Base-by-base conservation (phyloP, 2,888 invertebrate genomes). In the Oxytorus armatus region DNA sequence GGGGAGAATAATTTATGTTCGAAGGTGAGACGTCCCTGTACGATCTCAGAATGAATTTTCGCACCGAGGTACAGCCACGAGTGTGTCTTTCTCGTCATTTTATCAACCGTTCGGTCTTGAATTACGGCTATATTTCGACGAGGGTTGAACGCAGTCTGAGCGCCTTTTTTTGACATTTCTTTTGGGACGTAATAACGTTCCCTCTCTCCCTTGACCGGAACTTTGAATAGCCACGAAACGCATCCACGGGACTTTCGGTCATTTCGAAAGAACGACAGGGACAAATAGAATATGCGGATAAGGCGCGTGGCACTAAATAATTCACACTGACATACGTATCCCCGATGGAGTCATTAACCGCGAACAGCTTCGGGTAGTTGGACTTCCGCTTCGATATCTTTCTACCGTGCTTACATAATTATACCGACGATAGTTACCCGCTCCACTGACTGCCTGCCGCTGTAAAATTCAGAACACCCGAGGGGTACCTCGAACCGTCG, bases 1-100 rank as follows among this genome's bases (percentile, higher is more conserved):
- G 16, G 53, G 55, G 80, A 59, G 79, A 82, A 70, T 82, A 82
- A 84, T 86, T 87, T 85, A 85, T 85, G 76, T 81, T 83, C 77
- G 65, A 78, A 47, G 63, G 47, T n/a, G 18, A 42, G 51, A 72
- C 25, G 47, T 51, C 59, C 51, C 44, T 66, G 70, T 39, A 51
- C 57, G 47, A 63, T 57, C 36, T 39, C 36, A 18, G 25, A 21
- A 49, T 63, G 33, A 18, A 69, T 72, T 66, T 57, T 44, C 51
- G 36, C 21, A n/a, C 11, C 44, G 18, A 8, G 25, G 11, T 29
- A 65, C 33, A 18, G n/a, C n/a, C n/a, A n/a, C n/a, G n/a, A n/a
- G n/a, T n/a, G n/a, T n/a, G n/a, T n/a, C n/a, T n/a, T n/a, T n/a
- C 8, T 47, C 63, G 29, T 29, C 59, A 49, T 47, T 39, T 36